Evolutionary conservation across 2,797 vertebrate species (phyloP), one percentile per base, ranked within the genome.

Genomic region (Otolemur crassicaudatus): DNA sequence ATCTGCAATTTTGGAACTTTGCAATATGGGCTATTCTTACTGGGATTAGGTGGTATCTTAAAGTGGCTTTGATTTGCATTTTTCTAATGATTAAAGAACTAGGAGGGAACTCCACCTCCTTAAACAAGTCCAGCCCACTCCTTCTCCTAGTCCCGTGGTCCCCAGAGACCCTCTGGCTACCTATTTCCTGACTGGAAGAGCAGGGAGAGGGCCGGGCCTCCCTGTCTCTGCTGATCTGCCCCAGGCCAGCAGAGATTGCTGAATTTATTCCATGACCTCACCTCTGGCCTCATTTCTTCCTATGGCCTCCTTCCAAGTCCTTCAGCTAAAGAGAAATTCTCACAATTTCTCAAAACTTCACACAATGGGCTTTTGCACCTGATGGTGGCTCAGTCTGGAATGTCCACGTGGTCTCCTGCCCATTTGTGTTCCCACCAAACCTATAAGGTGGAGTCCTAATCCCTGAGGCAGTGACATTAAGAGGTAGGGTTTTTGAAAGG

Each of bases 371-470:
- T 29, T 43, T 27, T 37, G 49, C 16, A 29, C 7, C 10, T 20
- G 11, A 25, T 13, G 1, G 60, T 88, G 60, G 23, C 10, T 95
- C 40, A 40, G 13, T 46, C 2, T 25, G 63, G 7, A 69, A 58
- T 58, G 69, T 27, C 17, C 61, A 80, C 27, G 2, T 13, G 37
- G 23, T 22, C 70, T 56, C 58, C 11, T 10, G 56, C 83, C 58
- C 13, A 17, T 19, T 8, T 7, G 7, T 3, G 63, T 67, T 14
- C 63, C 63, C 63, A 17, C 31, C 17, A n/a, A 67, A 67, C 63
- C 31, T 12, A 8, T 1, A n/a, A 7, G 16, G 3, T 3, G 6
- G 17, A n/a, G 63, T n/a, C 31, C 63, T n/a, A 17, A 19, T 7
- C 31, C 3, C 31, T 17, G 63, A 67, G 63, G 31, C 7, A 31